Base-by-base conservation (phyloP, 2,888 invertebrate genomes). In the Chydorus sphaericus region DNA sequence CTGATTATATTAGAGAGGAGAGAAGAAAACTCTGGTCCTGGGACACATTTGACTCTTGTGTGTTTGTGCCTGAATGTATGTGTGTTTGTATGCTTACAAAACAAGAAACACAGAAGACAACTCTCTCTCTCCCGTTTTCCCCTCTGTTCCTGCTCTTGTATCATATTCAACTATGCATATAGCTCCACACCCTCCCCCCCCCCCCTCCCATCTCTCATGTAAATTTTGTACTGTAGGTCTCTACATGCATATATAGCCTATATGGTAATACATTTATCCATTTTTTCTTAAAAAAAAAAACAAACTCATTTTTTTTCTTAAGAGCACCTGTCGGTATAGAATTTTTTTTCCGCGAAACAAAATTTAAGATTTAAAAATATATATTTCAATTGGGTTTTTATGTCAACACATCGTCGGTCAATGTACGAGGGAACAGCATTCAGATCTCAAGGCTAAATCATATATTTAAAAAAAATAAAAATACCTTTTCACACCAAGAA, bases 211-310 rank as follows among this genome's bases (percentile, higher is more conserved):
- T 44, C 55, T 36, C 48, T 48, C 76, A 75, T 80, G 80, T 80
- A 80, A 76, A 80, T 80, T 80, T 80, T 80, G 79, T 80, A 80
- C 78, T 76, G 79, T 80, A 80, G 77, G 79, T 80, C 52, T 52
- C 52, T 52, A 52, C 52, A 52, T 49, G 55, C 55, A 49, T 49
- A 55, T 55, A 49, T 55, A 55, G 48, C 48, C 31, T 55, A 55
- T 48, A 55, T 55, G 55, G 55, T 55, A 55, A 55, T 55, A 55
- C 55, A 55, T 55, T 39, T 55, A 55, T 49, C 33, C 48, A 49
- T 55, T 55, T 55, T 55, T 55, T 28, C 29, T 49, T 49, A 28
- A 48, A 55, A 36, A 23, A 18, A 16, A 54, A 7, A n/a, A n/a
- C 26, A 5, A 23, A 23, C 18, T 51, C 30, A n/a, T 33, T 18